Base-by-base conservation (phyloP, 2,797 vertebrate species). In the Poeciliopsis paucimaculata region DNA sequence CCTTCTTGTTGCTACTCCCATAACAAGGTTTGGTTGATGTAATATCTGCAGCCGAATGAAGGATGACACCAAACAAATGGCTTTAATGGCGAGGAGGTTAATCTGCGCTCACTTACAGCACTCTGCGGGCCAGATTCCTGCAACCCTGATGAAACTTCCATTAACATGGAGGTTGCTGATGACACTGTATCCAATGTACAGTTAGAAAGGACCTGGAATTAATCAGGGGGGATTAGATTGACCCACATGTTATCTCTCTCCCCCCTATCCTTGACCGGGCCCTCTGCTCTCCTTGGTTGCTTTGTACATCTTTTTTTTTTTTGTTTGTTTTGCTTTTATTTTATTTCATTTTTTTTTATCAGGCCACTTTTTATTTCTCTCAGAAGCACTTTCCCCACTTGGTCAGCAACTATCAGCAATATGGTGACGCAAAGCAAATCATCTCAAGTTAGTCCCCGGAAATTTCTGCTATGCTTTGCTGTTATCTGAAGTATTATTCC, bases 201-300 rank as follows among this genome's bases (percentile, higher is more conserved):
- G 78, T 78, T 53, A 47, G 13, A n/a, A 76, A 89, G 86, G 82
- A 89, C 90, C 88, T 89, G 83, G 83, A 90, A 93, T 94, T 94
- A 94, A 95, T 94, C 91, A 91, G 77, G 57, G 78, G 83, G 89
- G 80, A 93, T 91, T 91, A 91, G 89, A 90, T 92, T 91, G 89
- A 87, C 83, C 85, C 75, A 43, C 43, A 75, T 90, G 81, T 90
- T 93, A 90, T 93, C 89, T 45, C 85, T 86, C 77, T 31, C 57
- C 15, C 68, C 66, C 82, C 84, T 82, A 90, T 89, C 92, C 90
- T 93, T 91, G 88, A 91, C 82, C 73, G 79, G 81, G 78, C 82
- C 88, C 86, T 85, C 82, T 85, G 84, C 90, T 91, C 90, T 82
- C 84, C 78, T 80, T 88, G 86, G 81, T 89, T 91, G 80, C 86